phyloP scores from a whole-genome alignment of 1,140 invertebrate genomes.

The Pollicipes pollicipes region DNA sequence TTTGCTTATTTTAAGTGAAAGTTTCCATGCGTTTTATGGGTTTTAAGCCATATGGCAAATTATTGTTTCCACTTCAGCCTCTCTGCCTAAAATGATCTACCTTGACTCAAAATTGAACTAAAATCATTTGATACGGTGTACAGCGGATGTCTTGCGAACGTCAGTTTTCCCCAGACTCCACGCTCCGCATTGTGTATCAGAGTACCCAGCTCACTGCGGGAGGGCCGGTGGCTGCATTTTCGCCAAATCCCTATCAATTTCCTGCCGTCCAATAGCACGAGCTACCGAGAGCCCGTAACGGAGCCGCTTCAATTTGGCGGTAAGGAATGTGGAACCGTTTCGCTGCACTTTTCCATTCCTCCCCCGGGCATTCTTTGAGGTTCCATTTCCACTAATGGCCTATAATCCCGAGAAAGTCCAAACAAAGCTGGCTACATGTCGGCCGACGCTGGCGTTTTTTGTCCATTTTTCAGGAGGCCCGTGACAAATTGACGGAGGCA shows the following conservation, averaged over 20 bases:
- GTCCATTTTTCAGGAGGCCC: background rate
- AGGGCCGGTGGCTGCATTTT: background rate
- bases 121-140: no score
- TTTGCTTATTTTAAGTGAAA: no score
- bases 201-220: no score
- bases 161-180: no score
- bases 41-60: no score
- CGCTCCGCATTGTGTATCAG: no score
- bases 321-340: background rate
- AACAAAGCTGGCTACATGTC: background rate
- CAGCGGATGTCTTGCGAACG: no score
- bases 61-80: no score
- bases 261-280: background rate
- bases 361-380: background rate
- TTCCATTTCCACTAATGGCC: conserved; percentile 1
- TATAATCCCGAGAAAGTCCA: background rate
- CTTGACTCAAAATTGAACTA: no score
- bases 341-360: background rate
- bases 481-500: background rate
- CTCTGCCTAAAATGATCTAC: no score
- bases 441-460: background rate
- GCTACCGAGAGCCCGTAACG: background rate
- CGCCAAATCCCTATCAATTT: background rate
- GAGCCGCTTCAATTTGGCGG: background rate
- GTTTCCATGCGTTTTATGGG: no score